Evolutionary conservation across 1,140 invertebrate genomes (phyloP).

Genomic region (Atta cephalotes): DNA sequence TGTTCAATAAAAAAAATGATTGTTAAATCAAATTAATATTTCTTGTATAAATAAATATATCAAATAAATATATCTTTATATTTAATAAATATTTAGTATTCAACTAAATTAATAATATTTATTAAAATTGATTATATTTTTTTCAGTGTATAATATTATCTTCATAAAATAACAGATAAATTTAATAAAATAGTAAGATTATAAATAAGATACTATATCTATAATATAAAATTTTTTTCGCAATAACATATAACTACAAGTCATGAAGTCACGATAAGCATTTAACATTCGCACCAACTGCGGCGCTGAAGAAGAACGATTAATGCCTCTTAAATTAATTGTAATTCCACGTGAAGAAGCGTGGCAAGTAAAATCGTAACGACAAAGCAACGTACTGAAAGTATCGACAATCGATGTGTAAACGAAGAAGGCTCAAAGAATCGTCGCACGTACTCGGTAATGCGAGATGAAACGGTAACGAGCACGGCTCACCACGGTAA

Average conservation of each 20-base stretch:
- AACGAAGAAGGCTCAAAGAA: slow-evolving; percentile 62
- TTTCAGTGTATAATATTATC: neutral
- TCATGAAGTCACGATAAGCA: slow-evolving; percentile 7
- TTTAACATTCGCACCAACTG: slow-evolving; percentile 28
- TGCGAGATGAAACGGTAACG: slow-evolving; percentile 75
- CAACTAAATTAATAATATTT: too few species aligned
- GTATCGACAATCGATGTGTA: slow-evolving; percentile 66
- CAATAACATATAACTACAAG: slow-evolving; percentile 28
- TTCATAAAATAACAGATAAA: neutral
- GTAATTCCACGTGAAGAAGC: slow-evolving; percentile 5
- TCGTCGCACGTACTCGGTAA: slow-evolving; percentile 73
- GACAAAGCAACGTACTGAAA: slow-evolving; percentile 57
- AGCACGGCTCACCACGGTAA: slow-evolving; percentile 70
- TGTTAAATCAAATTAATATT: too few species aligned
- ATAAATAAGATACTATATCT: neutral
- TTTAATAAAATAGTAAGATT: neutral
- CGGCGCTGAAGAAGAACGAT: slow-evolving; percentile 33
- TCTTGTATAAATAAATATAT: too few species aligned
- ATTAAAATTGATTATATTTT: too few species aligned
- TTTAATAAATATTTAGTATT: too few species aligned
- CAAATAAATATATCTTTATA: too few species aligned
- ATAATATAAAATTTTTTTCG: neutral
- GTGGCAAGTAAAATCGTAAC: slow-evolving; percentile 18
- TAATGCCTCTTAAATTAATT: slow-evolving; percentile 59
- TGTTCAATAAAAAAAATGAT: too few species aligned